phyloP scores from a whole-genome alignment of 1,140 invertebrate species.

The Agrypnia vestita region DNA sequence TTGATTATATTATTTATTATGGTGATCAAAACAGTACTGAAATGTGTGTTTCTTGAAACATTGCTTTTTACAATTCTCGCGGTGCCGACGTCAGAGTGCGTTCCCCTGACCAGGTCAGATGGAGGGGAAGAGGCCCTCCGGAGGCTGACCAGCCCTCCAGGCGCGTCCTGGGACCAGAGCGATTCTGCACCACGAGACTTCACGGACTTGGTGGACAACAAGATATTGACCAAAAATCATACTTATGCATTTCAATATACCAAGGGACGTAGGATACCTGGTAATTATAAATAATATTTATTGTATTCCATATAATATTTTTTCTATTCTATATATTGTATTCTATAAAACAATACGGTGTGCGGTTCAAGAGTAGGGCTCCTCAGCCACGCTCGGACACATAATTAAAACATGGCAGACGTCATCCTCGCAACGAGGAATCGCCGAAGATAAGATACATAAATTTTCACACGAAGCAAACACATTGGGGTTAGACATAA shows the following conservation, averaged over 20 bases:
- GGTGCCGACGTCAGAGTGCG: not conserved
- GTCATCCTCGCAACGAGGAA: too few species aligned
- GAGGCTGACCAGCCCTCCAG: not conserved
- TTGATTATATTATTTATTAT: not conserved
- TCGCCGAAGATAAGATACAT: too few species aligned
- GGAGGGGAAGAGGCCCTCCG: not conserved
- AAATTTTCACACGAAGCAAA: too few species aligned
- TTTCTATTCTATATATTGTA: too few species aligned
- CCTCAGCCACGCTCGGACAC: too few species aligned
- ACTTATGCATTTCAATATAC: slow-evolving; percentile 49
- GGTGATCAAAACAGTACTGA: not conserved
- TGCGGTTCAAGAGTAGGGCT: too few species aligned
- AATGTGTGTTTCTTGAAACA: not conserved
- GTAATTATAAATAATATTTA: slow-evolving; percentile 8
- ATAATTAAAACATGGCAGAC: too few species aligned
- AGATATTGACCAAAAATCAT: slow-evolving; percentile 41
- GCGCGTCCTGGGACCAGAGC: not conserved
- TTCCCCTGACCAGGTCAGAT: not conserved
- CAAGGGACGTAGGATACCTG: slow-evolving; percentile 39
- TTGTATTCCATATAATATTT: too few species aligned
- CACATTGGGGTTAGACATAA: too few species aligned
- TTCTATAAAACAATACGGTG: too few species aligned
- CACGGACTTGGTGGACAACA: not conserved
- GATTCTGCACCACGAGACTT: not conserved
- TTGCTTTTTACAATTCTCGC: not conserved